Evolutionary conservation across 2,888 invertebrate species (phyloP).

Genomic region (Heliconius ismenius): DNA sequence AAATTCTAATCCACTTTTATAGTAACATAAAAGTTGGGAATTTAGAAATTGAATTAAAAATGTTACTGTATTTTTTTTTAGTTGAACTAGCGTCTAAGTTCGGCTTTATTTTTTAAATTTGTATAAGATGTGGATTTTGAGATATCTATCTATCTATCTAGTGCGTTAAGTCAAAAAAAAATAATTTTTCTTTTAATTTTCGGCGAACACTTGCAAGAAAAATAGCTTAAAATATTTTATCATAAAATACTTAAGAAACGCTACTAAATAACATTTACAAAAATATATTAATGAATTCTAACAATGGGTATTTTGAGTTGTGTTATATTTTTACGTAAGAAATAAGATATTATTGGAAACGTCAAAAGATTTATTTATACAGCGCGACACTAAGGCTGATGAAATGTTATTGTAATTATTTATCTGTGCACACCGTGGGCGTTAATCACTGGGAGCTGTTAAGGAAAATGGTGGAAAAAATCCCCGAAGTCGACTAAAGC

Average conservation of each 20-base stretch:
- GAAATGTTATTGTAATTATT: conserved; percentile 22
- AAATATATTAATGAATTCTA: no score
- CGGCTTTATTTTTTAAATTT: neutral
- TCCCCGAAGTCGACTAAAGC: conserved; percentile 38
- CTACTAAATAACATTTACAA: no score
- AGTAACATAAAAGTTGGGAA: conserved; percentile 11
- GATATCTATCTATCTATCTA: neutral
- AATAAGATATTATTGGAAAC: neutral
- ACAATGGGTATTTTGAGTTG: no score
- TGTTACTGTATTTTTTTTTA: conserved; percentile 2
- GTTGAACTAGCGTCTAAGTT: neutral
- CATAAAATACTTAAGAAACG: no score
- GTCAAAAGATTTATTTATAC: conserved; percentile 7
- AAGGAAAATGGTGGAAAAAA: conserved; percentile 38
- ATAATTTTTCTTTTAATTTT: no score
- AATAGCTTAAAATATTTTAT: no score
- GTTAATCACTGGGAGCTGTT: conserved; percentile 38
- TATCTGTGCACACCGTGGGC: conserved; percentile 18
- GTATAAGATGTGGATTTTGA: neutral
- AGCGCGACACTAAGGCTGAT: neutral
- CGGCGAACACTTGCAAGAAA: no score
- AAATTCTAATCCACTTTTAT: conserved; percentile 30
- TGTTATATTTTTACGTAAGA: no score
- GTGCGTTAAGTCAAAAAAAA: no score
- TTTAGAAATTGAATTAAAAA: neutral